phyloP scores from a whole-genome alignment of 2,888 invertebrate genomes.

The Thera britannica region DNA sequence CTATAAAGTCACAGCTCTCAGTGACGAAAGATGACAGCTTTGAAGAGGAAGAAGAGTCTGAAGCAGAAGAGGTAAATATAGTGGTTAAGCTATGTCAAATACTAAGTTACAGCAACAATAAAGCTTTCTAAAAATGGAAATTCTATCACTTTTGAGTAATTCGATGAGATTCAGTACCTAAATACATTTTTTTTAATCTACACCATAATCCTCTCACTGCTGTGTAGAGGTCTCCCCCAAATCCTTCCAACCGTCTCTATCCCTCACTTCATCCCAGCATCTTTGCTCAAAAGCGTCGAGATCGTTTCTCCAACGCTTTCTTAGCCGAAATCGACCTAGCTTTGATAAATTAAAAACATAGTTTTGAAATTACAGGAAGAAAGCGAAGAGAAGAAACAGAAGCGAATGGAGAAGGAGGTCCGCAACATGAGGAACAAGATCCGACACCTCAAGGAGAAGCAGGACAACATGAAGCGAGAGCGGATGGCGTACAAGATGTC shows the following conservation, averaged over 20 bases:
- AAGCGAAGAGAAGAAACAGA: slow-evolving; percentile 86
- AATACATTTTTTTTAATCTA: too few species aligned
- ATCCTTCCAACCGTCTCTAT: too few species aligned
- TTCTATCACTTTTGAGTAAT: too few species aligned
- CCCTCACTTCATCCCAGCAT: too few species aligned
- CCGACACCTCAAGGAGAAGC: slow-evolving; percentile 88
- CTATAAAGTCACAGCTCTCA: slow-evolving; percentile 74
- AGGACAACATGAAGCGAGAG: slow-evolving; percentile 91
- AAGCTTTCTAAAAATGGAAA: too few species aligned
- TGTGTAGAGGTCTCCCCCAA: too few species aligned
- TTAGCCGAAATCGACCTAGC: too few species aligned
- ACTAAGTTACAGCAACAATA: too few species aligned
- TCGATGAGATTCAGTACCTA: too few species aligned
- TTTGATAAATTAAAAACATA: neutral
- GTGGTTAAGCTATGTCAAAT: neutral
- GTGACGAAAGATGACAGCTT: slow-evolving; percentile 82
- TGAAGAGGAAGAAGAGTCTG: slow-evolving; percentile 82
- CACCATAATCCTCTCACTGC: too few species aligned
- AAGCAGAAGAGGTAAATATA: slow-evolving; percentile 76
- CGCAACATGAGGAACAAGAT: slow-evolving; percentile 88
- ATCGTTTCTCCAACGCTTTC: too few species aligned
- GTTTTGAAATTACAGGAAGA: slow-evolving; percentile 69
- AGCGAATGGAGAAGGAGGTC: slow-evolving; percentile 85
- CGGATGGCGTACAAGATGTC: slow-evolving; percentile 90
- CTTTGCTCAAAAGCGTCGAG: too few species aligned